Base-by-base conservation (phyloP, 2,888 invertebrate genomes). In the Hirtodrosophila histrioides region DNA sequence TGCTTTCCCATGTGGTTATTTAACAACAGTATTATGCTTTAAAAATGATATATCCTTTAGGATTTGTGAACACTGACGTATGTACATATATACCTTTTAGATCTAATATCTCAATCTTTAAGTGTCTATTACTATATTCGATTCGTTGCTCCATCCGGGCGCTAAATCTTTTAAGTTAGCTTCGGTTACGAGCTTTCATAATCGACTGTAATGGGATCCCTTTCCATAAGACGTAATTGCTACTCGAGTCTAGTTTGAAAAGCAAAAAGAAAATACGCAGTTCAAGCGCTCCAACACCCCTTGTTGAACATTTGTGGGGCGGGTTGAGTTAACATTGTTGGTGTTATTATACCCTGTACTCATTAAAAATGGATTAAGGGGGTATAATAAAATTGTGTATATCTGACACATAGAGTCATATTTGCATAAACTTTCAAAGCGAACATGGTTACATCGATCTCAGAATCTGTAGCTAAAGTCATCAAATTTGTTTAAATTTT, bases 251-350 rank as follows among this genome's bases (percentile, higher is more conserved):
- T 12, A 10, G 17, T 2, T 41, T 7, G 29, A 24, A 39, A 50
- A 11, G 12, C 29, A 8, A 5, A 36, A 33, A 37, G 12, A 12
- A 56, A 53, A 55, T 37, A 41, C 55, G 73, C 50, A 72, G 40
- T 55, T 50, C 46, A 48, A 48, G 33, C 24, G 23, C 49, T 37
- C 17, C 39, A 31, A 31, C 31, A 31, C 7, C 35, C 12, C 3
- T 35, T 12, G 33, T 39, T 17, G 27, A 37, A 36, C 24, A 35
- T 48, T 29, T 48, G 7, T 29, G 36, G 27, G 8, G 7, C n/a
- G 17, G 3, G 10, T 36, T 11, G 17, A 39, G 41, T 27, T 51
- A 12, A 35, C 31, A 33, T 27, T 46, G 29, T 36, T 17, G 10
- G 17, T 54, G 10, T 27, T 31, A 17, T 36, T 56, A 9, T 49